phyloP scores from a whole-genome alignment of 2,113 vertebrate species.

The Petrocephalus zakoni region DNA sequence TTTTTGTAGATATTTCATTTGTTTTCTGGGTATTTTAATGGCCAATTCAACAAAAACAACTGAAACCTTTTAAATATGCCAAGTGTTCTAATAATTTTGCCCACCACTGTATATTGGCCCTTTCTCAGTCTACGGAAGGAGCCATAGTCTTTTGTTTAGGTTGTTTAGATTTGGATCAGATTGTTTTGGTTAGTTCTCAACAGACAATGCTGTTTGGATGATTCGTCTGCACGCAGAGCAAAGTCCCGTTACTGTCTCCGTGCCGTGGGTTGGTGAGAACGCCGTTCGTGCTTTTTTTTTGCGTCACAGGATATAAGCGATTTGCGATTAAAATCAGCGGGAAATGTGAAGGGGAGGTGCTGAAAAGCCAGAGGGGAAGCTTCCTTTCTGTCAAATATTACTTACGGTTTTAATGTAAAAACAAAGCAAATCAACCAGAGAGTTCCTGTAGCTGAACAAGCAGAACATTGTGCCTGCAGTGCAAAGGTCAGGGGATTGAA shows the following conservation, averaged over 20 bases:
- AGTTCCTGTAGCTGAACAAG: neutral
- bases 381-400: neutral
- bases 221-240: neutral
- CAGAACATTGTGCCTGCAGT: neutral
- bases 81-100: no score
- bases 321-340: neutral
- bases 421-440: neutral
- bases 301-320: neutral
- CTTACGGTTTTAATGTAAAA: neutral
- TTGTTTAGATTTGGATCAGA: neutral
- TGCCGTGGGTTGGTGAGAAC: neutral
- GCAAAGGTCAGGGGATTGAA: neutral
- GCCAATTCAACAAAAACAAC: no score
- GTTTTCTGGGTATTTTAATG: no score
- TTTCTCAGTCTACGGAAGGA: neutral
- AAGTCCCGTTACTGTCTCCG: neutral
- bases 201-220: neutral
- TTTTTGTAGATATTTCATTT: no score
- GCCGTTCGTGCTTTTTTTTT: neutral
- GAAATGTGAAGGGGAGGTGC: neutral
- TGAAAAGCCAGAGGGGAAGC: neutral
- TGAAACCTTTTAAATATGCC: no score
- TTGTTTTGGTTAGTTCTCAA: neutral
- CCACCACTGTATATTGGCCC: neutral
- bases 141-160: neutral